Conservation (phyloP, 2,797 vertebrate genomes). For the Sebastolobus altivelis region DNA sequence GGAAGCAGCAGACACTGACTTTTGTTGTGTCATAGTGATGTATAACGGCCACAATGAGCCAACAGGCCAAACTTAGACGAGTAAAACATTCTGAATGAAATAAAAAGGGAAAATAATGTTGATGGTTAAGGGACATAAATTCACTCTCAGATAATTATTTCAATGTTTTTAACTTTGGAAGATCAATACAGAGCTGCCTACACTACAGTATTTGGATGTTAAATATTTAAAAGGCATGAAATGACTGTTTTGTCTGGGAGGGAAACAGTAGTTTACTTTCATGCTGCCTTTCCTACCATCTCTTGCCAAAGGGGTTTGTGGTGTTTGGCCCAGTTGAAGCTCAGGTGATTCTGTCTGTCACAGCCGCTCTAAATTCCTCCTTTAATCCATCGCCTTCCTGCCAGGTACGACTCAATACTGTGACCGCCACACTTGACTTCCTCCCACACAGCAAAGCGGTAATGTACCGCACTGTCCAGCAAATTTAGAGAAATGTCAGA, state of each 20-base stretch:
- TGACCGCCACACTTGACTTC: conserved; percentile 40
- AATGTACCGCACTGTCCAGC: background rate
- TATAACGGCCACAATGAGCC: background rate
- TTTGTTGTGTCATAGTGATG: background rate
- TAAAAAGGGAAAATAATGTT: background rate
- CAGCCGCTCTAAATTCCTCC: conserved; percentile 40
- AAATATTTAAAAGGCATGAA: background rate
- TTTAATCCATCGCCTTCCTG: conserved; percentile 24
- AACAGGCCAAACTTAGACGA: background rate
- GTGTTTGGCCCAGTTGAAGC: conserved; percentile 19
- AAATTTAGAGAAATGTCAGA: conserved; percentile 23
- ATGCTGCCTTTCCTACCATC: background rate
- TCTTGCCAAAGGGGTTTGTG: conserved; percentile 13
- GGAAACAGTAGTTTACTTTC: background rate
- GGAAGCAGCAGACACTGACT: background rate
- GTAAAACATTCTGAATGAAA: background rate
- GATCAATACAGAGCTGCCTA: background rate
- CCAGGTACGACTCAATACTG: conserved; percentile 29
- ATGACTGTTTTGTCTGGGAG: background rate
- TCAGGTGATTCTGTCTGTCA: conserved; percentile 44
- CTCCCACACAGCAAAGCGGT: conserved; percentile 22
- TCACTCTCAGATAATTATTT: background rate
- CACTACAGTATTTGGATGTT: background rate
- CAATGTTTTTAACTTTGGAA: background rate
- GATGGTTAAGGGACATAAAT: background rate